Evolutionary conservation across 2,113 vertebrate genomes (phyloP).

Genomic region (Anseranas semipalmata): DNA sequence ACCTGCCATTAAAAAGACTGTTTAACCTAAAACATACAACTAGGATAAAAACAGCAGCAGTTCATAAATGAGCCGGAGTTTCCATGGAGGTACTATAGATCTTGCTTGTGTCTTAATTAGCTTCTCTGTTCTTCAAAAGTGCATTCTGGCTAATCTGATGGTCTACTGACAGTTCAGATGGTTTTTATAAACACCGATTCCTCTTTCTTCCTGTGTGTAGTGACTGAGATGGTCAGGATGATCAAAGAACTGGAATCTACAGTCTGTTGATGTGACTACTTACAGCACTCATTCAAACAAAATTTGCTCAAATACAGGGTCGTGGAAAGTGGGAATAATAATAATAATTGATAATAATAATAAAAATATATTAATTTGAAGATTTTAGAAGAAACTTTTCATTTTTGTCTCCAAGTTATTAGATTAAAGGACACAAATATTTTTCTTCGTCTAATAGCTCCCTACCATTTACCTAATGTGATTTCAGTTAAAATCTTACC

Average conservation of each 20-base stretch:
- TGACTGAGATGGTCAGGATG: not conserved
- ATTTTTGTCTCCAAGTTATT: not conserved
- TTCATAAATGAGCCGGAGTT: slow-evolving; percentile 55
- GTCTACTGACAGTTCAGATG: not conserved
- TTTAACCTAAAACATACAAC: slow-evolving; percentile 62
- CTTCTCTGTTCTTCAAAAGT: slow-evolving; percentile 13
- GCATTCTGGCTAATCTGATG: not conserved
- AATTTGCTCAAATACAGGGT: not conserved
- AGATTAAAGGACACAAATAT: not conserved
- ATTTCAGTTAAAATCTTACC: not conserved
- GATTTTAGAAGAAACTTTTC: not conserved
- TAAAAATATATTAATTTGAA: not conserved
- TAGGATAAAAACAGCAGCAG: slow-evolving; percentile 60
- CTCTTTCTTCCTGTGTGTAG: not conserved
- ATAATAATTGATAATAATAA: not conserved
- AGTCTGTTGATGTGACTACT: not conserved
- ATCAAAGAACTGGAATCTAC: not conserved
- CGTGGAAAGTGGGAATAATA: not conserved
- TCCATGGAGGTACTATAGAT: slow-evolving; percentile 62
- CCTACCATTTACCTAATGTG: not conserved
- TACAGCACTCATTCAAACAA: not conserved
- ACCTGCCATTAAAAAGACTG: slow-evolving; percentile 63
- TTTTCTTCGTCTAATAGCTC: not conserved
- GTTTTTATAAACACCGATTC: not conserved
- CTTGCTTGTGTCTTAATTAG: slow-evolving; percentile 45